phyloP scores from a whole-genome alignment of 2,888 invertebrate genomes.

The Tortricodes alternella region DNA sequence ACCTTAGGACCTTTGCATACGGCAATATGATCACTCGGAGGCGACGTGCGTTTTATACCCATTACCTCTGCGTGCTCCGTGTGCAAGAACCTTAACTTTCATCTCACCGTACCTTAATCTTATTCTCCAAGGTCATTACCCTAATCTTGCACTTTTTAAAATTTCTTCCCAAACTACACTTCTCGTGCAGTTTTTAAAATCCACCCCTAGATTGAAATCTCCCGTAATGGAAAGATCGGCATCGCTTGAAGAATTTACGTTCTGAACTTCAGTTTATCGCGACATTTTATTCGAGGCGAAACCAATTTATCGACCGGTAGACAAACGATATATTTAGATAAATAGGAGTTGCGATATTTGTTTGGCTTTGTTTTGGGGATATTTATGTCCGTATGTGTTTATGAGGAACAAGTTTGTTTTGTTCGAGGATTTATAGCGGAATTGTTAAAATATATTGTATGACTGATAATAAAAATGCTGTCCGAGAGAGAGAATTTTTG shows the following conservation, averaged over 20 bases:
- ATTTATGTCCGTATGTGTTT: background rate
- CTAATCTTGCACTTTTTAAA: background rate
- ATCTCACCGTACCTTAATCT: too few relatives aligned
- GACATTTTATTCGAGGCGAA: background rate
- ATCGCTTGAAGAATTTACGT: conserved; percentile 8
- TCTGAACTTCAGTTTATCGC: background rate
- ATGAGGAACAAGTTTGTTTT: background rate
- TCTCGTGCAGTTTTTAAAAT: background rate
- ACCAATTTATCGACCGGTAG: background rate
- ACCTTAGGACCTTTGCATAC: too few relatives aligned
- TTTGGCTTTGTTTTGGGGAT: background rate
- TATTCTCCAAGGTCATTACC: too few relatives aligned
- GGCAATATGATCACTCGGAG: too few relatives aligned
- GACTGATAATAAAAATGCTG: too few relatives aligned
- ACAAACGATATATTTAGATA: background rate
- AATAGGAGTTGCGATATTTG: background rate
- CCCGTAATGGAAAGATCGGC: conserved; percentile 12
- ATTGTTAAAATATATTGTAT: too few relatives aligned
- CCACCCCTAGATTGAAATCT: background rate
- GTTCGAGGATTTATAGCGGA: background rate
- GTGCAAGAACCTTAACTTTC: too few relatives aligned
- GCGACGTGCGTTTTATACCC: too few relatives aligned
- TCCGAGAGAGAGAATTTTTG: too few relatives aligned
- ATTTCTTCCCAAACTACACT: background rate
- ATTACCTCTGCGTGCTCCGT: too few relatives aligned